Percentiles rank a stretch among this genome's conserved stretches.
phyloP scores from a whole-genome alignment of 2,113 vertebrate species.

The Enhydra lutris region DNA sequence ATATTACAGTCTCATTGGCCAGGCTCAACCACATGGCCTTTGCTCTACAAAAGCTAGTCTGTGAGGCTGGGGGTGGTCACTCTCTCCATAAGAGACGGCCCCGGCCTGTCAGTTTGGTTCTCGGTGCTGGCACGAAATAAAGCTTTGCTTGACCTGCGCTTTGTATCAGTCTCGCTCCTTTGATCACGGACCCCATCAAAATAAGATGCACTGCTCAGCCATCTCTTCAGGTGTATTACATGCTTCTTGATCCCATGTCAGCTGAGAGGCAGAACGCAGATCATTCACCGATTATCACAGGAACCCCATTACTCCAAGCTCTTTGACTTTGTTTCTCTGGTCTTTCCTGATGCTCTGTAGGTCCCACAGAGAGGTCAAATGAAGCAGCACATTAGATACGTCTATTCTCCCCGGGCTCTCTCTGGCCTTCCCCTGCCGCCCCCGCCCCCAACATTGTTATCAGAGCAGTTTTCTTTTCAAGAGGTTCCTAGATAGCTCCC shows the following conservation, averaged over 20 bases:
- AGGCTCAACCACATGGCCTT: too few relatives aligned
- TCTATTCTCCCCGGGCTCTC: not conserved
- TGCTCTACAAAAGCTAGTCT: too few relatives aligned
- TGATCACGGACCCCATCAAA: too few relatives aligned
- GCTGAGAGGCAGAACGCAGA: not conserved
- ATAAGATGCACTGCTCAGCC: not conserved
- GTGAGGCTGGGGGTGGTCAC: too few relatives aligned
- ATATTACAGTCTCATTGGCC: too few relatives aligned
- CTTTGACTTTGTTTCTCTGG: not conserved
- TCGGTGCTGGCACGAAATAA: too few relatives aligned
- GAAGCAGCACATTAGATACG: not conserved
- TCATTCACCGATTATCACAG: not conserved
- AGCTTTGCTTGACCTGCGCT: too few relatives aligned
- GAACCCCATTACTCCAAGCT: not conserved
- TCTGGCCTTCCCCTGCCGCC: not conserved
- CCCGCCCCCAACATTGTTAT: not conserved
- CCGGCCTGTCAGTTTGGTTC: too few relatives aligned
- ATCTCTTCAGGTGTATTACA: not conserved
- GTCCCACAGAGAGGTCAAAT: not conserved
- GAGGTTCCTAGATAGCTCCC: fast-evolving
- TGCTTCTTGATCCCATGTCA: not conserved
- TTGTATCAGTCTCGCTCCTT: too few relatives aligned
- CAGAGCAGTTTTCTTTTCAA: not conserved
- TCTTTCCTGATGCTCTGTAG: not conserved
- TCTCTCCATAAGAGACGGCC: too few relatives aligned